phyloP scores from a whole-genome alignment of 2,797 vertebrate genomes.

The Parambassis ranga region DNA sequence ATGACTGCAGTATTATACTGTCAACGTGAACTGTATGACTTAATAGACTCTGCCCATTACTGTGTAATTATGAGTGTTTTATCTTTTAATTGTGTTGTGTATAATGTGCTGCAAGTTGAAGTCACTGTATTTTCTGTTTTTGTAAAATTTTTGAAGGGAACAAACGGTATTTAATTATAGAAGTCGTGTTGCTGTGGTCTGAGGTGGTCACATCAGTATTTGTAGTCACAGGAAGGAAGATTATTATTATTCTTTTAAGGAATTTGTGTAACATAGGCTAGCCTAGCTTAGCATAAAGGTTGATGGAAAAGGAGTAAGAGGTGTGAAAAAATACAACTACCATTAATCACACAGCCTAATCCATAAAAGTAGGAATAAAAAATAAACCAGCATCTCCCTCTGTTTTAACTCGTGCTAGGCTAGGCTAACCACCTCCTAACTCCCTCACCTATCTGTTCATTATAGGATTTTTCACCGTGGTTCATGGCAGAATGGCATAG shows the following conservation, averaged over 20 bases:
- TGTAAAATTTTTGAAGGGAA: background rate
- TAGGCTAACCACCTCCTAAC: too few species aligned
- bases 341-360: too few species aligned
- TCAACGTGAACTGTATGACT: conserved; percentile 39
- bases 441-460: too few species aligned
- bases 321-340: background rate
- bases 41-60: background rate
- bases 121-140: conserved; percentile 45
- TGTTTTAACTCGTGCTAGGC: too few species aligned
- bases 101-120: conserved; percentile 23
- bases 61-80: conserved; percentile 17
- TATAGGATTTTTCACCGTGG: too few species aligned
- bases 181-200: background rate
- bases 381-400: too few species aligned
- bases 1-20: conserved; percentile 13
- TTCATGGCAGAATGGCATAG: too few species aligned
- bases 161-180: conserved; percentile 12
- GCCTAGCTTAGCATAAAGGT: background rate
- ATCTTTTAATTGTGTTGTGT: conserved; percentile 18
- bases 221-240: too few species aligned
- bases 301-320: too few species aligned
- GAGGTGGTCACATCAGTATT: conserved; percentile 6
- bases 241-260: too few species aligned
- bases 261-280: too few species aligned
- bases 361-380: too few species aligned